Conservation (phyloP, 2,113 vertebrate genomes). For the Machaerirhynchus nigripectus region DNA sequence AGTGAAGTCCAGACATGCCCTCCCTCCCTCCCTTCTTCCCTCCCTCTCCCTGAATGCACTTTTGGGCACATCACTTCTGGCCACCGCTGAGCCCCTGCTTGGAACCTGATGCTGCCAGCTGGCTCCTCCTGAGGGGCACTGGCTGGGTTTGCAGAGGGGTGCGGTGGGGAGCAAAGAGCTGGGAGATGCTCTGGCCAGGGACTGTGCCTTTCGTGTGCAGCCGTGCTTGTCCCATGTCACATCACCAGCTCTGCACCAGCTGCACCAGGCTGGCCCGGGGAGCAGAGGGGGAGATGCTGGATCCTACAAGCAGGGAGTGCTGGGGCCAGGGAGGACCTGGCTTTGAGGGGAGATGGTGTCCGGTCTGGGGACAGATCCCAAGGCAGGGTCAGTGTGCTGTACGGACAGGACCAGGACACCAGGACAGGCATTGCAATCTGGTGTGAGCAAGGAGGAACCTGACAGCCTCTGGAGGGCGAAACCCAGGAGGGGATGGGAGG, state of each 20-base stretch:
- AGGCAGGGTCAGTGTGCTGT: not conserved
- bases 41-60: rapidly evolving
- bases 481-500: not conserved
- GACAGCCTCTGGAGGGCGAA: not conserved
- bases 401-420: not conserved
- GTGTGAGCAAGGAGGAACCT: not conserved
- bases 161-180: not conserved
- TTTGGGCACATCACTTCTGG: not conserved
- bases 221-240: not conserved
- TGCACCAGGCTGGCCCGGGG: not conserved
- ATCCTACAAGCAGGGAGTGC: not conserved
- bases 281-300: not conserved
- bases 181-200: not conserved
- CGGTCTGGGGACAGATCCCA: not conserved
- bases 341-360: not conserved
- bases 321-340: not conserved
- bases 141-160: not conserved
- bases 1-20: not conserved
- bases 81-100: not conserved
- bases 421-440: not conserved
- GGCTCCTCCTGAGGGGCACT: not conserved
- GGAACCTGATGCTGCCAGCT: not conserved
- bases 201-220: not conserved
- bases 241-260: not conserved
- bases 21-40: not conserved